A percentile compares a stretch with the other conserved stretches of the same genome.
Evolutionary conservation across 1,140 invertebrate species (phyloP).

Genomic region (Chrysopa pallens): DNA sequence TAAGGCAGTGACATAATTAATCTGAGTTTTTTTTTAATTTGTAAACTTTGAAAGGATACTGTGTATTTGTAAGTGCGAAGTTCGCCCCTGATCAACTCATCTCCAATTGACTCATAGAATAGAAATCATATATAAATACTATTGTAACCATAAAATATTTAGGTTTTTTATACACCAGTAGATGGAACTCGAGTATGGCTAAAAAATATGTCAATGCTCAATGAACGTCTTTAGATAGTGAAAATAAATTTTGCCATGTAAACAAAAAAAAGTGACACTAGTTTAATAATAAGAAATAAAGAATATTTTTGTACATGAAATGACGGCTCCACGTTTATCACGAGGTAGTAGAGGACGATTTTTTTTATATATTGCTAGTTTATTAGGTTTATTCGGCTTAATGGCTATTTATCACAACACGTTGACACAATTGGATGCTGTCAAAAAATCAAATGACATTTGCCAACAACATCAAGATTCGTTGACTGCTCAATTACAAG

Average conservation of each 20-base stretch:
- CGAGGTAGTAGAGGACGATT: conserved; percentile 28
- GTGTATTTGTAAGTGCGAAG: too few species aligned
- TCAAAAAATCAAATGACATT: conserved; percentile 20
- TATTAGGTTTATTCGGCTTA: conserved; percentile 24
- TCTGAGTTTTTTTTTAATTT: too few species aligned
- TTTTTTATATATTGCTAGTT: conserved; percentile 23
- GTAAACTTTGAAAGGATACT: too few species aligned
- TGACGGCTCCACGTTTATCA: conserved; percentile 29
- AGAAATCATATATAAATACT: too few species aligned
- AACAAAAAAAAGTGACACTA: conserved; percentile 4
- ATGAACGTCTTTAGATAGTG: too few species aligned
- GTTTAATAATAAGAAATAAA: conserved; percentile 16
- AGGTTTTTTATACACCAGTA: too few species aligned
- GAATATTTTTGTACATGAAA: conserved; percentile 13
- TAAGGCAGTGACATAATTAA: too few species aligned
- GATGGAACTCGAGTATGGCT: too few species aligned
- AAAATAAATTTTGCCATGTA: not conserved
- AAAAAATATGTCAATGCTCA: too few species aligned
- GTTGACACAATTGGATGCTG: conserved; percentile 27
- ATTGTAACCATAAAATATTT: not conserved
- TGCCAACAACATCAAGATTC: conserved; percentile 29
- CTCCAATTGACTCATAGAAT: too few species aligned
- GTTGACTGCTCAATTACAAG: conserved; percentile 26
- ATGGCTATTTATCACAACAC: conserved; percentile 30
- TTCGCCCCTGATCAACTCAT: too few species aligned